phyloP scores from a whole-genome alignment of 1,140 invertebrate genomes.

The Drosophila biarmipes region DNA sequence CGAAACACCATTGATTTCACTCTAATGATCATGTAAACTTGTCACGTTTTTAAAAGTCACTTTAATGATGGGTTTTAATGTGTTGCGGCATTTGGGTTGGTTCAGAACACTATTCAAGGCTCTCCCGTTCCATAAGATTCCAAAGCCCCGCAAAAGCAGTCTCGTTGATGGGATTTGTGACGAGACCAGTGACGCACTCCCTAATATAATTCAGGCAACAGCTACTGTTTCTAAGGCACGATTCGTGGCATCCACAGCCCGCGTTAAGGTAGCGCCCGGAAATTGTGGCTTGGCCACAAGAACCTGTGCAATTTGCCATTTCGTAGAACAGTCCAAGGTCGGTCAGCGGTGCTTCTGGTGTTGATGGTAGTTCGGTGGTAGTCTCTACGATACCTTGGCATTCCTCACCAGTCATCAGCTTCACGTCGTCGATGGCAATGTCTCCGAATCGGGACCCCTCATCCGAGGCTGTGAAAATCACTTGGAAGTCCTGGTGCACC shows the following conservation, averaged over 20 bases:
- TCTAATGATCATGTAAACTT: slow-evolving; percentile 24
- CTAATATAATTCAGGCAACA: not conserved
- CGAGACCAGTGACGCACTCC: not conserved
- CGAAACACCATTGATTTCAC: slow-evolving; percentile 10
- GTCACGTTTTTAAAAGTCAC: slow-evolving; percentile 1
- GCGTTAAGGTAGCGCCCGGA: not conserved
- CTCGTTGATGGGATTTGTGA: not conserved
- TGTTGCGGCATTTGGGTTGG: not conserved
- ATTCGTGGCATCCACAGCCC: not conserved
- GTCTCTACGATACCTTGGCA: slow-evolving; percentile 30
- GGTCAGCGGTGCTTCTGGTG: not conserved
- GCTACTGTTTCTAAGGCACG: not conserved
- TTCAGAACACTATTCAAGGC: not conserved
- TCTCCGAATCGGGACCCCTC: slow-evolving; percentile 52
- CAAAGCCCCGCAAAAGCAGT: not conserved
- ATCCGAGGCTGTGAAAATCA: slow-evolving; percentile 64
- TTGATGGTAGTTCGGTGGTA: slow-evolving; percentile 17
- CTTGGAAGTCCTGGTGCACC: slow-evolving; percentile 66
- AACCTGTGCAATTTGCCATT: not conserved
- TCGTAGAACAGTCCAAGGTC: not conserved
- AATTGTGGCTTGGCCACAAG: not conserved
- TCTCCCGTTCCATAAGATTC: not conserved
- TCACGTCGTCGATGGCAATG: slow-evolving; percentile 82
- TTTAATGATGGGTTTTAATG: slow-evolving; percentile 5
- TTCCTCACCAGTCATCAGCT: slow-evolving; percentile 60